Base-by-base conservation (phyloP, 2,888 invertebrate genomes). In the Mylabris sibirica region DNA sequence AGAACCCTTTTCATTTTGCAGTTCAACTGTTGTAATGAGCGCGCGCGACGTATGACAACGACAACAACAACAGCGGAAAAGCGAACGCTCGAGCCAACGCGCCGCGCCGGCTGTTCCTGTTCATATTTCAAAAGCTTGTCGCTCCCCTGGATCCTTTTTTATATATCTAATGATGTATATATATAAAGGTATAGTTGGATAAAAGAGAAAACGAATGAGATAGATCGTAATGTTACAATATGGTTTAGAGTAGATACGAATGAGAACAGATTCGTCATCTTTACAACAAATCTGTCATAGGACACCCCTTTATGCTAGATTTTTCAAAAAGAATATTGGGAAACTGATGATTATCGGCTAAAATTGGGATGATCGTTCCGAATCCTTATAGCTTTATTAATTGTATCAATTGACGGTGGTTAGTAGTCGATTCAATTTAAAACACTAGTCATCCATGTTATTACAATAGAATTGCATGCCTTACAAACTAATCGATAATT, bases 1-100 rank as follows among this genome's bases (percentile, higher is more conserved):
- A 76, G 79, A 80, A 80, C 81, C 81, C 80, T 80, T 80, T 80
- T 79, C 80, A 78, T 79, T 80, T 78, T 74, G 77, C 79, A 76
- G 80, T 78, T 78, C 76, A 79, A 77, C 80, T 77, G 79, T 78
- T 77, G 79, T 78, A 77, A 77, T 72, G 74, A 72, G 72, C 66
- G 75, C 77, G 77, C 75, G 76, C 76, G n/a, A n/a, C n/a, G n/a
- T n/a, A 73, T 74, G 77, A 75, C 75, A 68, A 66, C 57, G 57
- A 57, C 57, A 24, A 22, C 49, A 57, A 53, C 44, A 44, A 44
- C 44, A 17, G 12, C 17, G 38, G 38, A 14, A 44, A 53, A 24
- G 24, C 14, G 24, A 57, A 24, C 24, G 57, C 57, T 57, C 57
- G 57, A 41, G 38, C 34, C 38, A 24, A 61, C 38, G 70, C 71